phyloP scores from a whole-genome alignment of 2,113 vertebrate species.

The Centropus bengalensis region DNA sequence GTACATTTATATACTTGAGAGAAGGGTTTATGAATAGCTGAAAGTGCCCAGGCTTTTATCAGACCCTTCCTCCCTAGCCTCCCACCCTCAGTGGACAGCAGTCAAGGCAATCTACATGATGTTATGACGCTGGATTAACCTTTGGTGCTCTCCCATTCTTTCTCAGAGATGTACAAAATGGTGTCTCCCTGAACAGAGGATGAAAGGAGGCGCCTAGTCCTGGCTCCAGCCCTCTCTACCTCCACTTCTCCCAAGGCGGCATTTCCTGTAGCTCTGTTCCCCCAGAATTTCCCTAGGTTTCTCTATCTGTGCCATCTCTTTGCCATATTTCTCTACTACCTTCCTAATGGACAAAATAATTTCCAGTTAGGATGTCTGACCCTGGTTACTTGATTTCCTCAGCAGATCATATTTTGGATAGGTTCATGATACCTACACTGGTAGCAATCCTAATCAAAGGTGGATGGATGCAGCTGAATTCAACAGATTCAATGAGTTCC shows the following conservation, averaged over 20 bases:
- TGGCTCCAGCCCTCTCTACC: background rate
- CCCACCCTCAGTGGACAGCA: background rate
- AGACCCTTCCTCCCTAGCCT: background rate
- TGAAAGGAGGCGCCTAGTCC: background rate
- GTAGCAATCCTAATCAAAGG: background rate
- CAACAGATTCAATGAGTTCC: background rate
- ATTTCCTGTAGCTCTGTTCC: background rate
- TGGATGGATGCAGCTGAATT: background rate
- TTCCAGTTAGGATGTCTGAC: background rate
- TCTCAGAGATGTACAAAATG: background rate
- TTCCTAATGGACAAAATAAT: background rate
- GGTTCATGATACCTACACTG: background rate
- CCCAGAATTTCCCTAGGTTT: background rate
- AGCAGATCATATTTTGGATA: background rate
- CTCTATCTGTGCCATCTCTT: background rate
- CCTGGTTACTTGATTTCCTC: background rate
- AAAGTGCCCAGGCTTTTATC: background rate
- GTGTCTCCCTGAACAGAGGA: background rate
- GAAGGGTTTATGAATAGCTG: background rate
- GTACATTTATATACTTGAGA: background rate
- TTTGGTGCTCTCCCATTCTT: fast-evolving
- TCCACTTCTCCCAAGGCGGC: background rate
- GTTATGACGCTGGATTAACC: background rate
- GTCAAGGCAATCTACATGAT: background rate
- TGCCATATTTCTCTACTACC: background rate